A percentile compares a stretch with the other conserved stretches of the same genome.
Conservation (phyloP, 2,113 vertebrate genomes). For the Boulengeromyrus knoepffleri region DNA sequence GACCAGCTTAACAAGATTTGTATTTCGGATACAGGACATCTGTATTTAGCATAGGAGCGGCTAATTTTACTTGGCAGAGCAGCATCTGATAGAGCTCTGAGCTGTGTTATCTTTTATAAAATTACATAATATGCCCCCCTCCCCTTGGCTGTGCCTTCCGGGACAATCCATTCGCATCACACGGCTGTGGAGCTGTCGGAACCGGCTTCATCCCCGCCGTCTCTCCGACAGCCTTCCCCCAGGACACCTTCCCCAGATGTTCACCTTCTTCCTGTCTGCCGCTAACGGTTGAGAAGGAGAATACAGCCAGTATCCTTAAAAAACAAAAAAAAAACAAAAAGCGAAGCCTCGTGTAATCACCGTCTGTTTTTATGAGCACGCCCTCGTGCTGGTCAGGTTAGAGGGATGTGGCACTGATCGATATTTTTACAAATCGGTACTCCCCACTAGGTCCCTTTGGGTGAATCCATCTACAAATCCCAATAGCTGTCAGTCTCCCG, state of each 20-base stretch:
- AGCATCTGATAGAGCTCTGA: not conserved
- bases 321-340: not conserved
- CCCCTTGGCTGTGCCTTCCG: not conserved
- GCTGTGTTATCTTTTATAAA: not conserved
- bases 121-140: not conserved
- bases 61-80: not conserved
- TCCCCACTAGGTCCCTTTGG: slow-evolving; percentile 59
- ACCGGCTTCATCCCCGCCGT: not conserved
- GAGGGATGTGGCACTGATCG: slow-evolving; percentile 53
- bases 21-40: not conserved
- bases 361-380: slow-evolving; percentile 15
- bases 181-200: not conserved
- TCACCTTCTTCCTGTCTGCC: not conserved
- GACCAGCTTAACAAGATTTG: not conserved
- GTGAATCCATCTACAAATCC: slow-evolving; percentile 63
- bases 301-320: not conserved
- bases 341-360: slow-evolving; percentile 15
- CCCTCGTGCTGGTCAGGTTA: slow-evolving; percentile 28
- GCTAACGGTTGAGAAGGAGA: not conserved
- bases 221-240: not conserved
- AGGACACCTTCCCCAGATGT: not conserved
- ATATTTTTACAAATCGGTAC: slow-evolving; percentile 70
- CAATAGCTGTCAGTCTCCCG: slow-evolving; percentile 68
- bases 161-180: not conserved
- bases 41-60: not conserved